Evolutionary conservation across 2,113 vertebrate genomes (phyloP).

Genomic region (Mobula birostris): DNA sequence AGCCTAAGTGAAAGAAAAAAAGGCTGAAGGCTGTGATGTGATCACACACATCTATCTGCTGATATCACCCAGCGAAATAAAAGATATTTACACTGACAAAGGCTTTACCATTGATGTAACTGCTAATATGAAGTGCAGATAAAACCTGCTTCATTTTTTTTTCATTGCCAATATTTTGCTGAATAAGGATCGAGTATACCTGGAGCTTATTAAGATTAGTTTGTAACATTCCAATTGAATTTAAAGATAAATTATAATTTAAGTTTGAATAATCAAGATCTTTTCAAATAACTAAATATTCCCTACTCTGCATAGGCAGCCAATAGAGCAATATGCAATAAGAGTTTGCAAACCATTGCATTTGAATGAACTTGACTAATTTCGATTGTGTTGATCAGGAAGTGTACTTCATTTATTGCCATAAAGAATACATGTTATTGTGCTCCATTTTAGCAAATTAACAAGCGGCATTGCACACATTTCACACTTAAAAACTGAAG

Average conservation of each 20-base stretch:
- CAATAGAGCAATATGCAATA: neutral
- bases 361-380: neutral
- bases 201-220: neutral
- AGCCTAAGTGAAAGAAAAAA: neutral
- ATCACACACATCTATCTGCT: neutral
- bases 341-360: neutral
- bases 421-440: neutral
- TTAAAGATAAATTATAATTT: neutral
- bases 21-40: neutral
- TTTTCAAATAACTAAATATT: neutral
- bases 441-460: neutral
- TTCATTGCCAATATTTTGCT: neutral
- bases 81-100: neutral
- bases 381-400: neutral
- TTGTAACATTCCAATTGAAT: neutral
- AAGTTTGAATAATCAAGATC: neutral
- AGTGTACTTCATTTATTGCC: neutral
- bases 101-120: neutral
- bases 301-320: neutral
- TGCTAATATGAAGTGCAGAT: neutral
- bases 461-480: neutral
- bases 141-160: neutral
- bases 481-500: slow-evolving; percentile 24
- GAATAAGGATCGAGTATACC: neutral
- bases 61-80: neutral